Conservation (phyloP, 2,113 vertebrate genomes). For the Benitochromis conjunctus region DNA sequence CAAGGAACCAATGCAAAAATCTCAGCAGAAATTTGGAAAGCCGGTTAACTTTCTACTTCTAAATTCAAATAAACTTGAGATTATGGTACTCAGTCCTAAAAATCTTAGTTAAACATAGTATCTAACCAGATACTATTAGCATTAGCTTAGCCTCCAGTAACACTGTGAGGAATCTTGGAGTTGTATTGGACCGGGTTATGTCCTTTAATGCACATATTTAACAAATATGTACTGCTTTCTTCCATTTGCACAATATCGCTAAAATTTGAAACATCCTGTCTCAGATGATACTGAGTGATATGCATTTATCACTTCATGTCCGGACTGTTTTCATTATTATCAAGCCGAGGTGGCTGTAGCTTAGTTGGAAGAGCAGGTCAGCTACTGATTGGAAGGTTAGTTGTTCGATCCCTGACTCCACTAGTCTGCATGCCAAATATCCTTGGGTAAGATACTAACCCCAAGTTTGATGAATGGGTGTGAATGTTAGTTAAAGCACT, state of each 20-base stretch:
- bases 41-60: not conserved
- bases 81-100: not conserved
- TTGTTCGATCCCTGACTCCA: too few relatives aligned
- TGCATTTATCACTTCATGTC: not conserved
- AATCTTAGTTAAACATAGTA: not conserved
- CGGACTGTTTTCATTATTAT: not conserved
- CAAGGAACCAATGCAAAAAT: not conserved
- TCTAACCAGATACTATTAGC: not conserved
- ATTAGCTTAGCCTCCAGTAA: not conserved
- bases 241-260: not conserved
- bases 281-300: not conserved
- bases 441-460: too few relatives aligned
- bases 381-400: too few relatives aligned
- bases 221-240: not conserved
- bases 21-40: not conserved
- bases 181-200: not conserved
- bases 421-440: too few relatives aligned
- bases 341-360: too few relatives aligned
- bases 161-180: not conserved
- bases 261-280: not conserved
- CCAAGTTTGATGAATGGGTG: too few relatives aligned
- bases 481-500: too few relatives aligned
- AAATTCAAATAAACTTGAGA: not conserved
- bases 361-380: too few relatives aligned
- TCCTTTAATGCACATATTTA: not conserved